Evolutionary conservation across 2,113 vertebrate species (phyloP).

Genomic region (Chrysemys picta): DNA sequence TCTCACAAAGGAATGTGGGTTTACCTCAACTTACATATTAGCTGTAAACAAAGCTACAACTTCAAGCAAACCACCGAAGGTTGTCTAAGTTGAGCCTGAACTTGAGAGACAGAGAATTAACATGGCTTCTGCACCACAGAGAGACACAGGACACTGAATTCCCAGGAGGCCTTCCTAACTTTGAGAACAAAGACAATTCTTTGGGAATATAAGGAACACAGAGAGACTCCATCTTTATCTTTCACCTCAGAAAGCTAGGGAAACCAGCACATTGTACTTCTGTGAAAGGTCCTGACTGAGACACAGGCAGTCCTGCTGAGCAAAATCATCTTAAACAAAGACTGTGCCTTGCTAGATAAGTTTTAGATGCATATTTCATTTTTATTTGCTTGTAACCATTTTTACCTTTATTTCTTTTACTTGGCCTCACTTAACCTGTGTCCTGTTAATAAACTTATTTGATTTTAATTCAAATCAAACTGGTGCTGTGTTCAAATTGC

Average conservation of each 20-base stretch:
- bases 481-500: not conserved
- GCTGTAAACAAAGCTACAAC: not conserved
- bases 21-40: not conserved
- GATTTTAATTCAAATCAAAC: not conserved
- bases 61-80: not conserved
- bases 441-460: not conserved
- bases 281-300: no score
- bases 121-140: not conserved
- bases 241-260: not conserved
- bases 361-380: not conserved
- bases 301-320: not conserved
- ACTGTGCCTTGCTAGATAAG: not conserved
- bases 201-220: not conserved
- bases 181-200: not conserved
- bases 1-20: not conserved
- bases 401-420: not conserved
- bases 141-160: not conserved
- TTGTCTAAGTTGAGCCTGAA: not conserved
- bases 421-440: not conserved
- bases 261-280: not conserved
- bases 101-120: not conserved
- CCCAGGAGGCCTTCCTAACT: no score
- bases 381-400: not conserved
- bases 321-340: not conserved
- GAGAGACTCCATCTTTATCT: not conserved